Conservation (phyloP, 2,113 vertebrate genomes). For the Chrysochloris asiatica region DNA sequence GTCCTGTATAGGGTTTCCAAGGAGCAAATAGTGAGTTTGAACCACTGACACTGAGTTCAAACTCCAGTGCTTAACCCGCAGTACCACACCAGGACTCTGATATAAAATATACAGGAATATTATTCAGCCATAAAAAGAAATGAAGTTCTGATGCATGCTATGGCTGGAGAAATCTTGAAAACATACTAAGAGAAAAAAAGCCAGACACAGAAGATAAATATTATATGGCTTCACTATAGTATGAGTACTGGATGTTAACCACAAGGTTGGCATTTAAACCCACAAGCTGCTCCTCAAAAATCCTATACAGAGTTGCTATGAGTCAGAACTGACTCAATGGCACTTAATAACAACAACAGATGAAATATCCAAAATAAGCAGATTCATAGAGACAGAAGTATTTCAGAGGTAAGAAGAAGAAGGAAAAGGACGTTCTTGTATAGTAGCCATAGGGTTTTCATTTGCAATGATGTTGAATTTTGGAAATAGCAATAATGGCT, state of each 20-base stretch:
- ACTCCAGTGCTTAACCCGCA: no score
- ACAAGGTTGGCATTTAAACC: no score
- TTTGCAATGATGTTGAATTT: background rate
- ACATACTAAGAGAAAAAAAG: background rate
- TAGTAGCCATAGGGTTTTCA: background rate
- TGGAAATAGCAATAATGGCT: background rate
- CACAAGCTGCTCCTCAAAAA: no score
- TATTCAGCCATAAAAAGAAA: background rate
- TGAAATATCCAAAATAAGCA: background rate
- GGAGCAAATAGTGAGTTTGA: no score
- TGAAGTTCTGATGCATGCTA: background rate
- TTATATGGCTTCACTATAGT: background rate
- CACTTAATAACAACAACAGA: no score
- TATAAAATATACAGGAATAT: background rate
- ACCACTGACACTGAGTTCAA: no score
- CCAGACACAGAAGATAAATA: background rate
- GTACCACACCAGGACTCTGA: no score
- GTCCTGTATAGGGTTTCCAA: no score
- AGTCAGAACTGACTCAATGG: no score
- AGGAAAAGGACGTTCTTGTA: background rate
- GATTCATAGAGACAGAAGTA: background rate
- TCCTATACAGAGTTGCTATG: no score
- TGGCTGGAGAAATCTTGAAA: background rate
- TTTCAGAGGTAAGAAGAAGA: background rate
- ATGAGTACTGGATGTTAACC: no score